A percentile compares a stretch with the other conserved stretches of the same genome.
Evolutionary conservation across 2,113 vertebrate species (phyloP).

Genomic region (Pterophyllum scalare): DNA sequence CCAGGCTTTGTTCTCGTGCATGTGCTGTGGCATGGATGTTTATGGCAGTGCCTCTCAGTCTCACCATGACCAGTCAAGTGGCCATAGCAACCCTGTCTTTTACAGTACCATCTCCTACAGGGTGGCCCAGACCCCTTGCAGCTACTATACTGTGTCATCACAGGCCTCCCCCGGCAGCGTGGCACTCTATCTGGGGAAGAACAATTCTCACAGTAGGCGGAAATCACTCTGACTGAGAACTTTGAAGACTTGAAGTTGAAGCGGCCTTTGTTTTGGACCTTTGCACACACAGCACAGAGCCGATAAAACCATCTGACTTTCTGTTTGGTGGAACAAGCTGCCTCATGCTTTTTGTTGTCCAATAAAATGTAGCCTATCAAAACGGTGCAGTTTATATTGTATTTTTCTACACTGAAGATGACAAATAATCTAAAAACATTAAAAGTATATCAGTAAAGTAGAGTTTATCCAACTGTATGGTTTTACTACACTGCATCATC

Average conservation of each 20-base stretch:
- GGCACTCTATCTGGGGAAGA: slow-evolving; percentile 62
- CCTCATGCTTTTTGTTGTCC: not conserved
- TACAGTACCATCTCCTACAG: slow-evolving; percentile 85
- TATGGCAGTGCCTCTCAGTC: slow-evolving; percentile 58
- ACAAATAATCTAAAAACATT: not conserved
- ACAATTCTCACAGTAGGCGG: slow-evolving; percentile 70
- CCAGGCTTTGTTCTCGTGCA: slow-evolving; percentile 74
- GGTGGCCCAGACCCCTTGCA: slow-evolving; percentile 78
- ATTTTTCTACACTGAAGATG: slow-evolving; percentile 28
- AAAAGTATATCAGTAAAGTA: not conserved
- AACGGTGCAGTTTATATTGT: slow-evolving; percentile 3
- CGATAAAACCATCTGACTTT: slow-evolving; percentile 8
- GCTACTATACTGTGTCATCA: slow-evolving; percentile 78
- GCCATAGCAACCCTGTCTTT: slow-evolving; percentile 85
- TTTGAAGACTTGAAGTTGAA: not conserved
- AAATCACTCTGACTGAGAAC: slow-evolving; percentile 81
- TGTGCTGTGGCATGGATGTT: slow-evolving; percentile 75
- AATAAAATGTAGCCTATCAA: slow-evolving; percentile 12
- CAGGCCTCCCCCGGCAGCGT: slow-evolving; percentile 76
- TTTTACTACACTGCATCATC: not conserved
- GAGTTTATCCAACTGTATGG: not conserved
- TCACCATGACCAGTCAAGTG: slow-evolving; percentile 69
- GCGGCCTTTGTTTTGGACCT: slow-evolving; percentile 1
- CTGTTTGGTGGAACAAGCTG: slow-evolving; percentile 5
- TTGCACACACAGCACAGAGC: not conserved